These are phyloP conservation scores for Unio pictorum DNA, from an alignment of 2,888 invertebrate genomes.

Conservation along the genomic window DNA sequence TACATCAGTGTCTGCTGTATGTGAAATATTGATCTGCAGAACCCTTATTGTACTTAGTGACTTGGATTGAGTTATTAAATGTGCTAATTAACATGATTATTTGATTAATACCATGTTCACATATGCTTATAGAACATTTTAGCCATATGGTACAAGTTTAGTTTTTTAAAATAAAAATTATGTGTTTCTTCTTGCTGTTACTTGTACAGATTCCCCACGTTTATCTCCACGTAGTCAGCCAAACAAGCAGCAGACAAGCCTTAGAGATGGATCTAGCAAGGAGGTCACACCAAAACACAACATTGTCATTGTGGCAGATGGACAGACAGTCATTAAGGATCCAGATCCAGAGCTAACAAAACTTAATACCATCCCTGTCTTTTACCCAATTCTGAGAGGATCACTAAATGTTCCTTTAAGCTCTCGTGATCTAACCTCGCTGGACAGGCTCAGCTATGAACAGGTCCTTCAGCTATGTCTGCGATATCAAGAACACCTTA, in stretches of 20 bases:
- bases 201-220: slow-evolving; percentile 51
- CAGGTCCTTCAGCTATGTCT: slow-evolving; percentile 81
- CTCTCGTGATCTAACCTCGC: slow-evolving; percentile 80
- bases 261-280: slow-evolving; percentile 23
- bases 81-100: no score
- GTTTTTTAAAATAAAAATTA: no score
- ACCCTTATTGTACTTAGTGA: no score
- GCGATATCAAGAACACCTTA: slow-evolving; percentile 88
- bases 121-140: no score
- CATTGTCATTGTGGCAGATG: slow-evolving; percentile 68
- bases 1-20: no score
- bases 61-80: no score
- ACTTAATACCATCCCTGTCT: slow-evolving; percentile 82
- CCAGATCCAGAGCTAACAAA: slow-evolving; percentile 65
- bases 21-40: no score
- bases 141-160: no score
- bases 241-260: slow-evolving; percentile 23
- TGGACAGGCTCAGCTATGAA: slow-evolving; percentile 83
- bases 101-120: no score
- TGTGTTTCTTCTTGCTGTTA: no score
- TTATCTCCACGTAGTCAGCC: slow-evolving; percentile 50
- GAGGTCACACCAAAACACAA: slow-evolving; percentile 57
- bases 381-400: slow-evolving; percentile 92
- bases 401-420: slow-evolving; percentile 83
- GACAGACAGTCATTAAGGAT: slow-evolving; percentile 39